phyloP scores from a whole-genome alignment of 2,888 invertebrate genomes.

The Cistogaster globosa region DNA sequence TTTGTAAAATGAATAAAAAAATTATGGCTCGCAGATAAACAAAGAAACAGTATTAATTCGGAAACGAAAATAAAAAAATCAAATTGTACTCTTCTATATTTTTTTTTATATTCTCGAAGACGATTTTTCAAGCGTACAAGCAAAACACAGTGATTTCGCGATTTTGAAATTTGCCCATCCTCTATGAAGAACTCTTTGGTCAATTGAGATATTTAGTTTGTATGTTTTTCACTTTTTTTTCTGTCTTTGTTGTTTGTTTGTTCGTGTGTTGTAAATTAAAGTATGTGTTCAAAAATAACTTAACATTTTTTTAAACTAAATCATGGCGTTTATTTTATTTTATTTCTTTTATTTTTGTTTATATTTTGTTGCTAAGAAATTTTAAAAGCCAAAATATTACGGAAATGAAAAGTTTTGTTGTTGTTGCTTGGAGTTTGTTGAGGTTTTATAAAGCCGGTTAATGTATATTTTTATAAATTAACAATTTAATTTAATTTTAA shows the following conservation, averaged over 20 bases:
- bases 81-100: too few relatives aligned
- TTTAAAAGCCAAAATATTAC: constrained; percentile 14
- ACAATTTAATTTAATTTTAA: neutral
- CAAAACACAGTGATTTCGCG: too few relatives aligned
- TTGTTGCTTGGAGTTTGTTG: constrained; percentile 23
- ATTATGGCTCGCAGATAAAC: too few relatives aligned
- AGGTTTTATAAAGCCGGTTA: constrained; percentile 41
- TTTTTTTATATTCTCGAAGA: too few relatives aligned
- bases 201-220: too few relatives aligned
- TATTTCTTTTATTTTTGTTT: neutral
- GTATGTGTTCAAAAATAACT: neutral
- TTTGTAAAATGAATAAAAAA: too few relatives aligned
- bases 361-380: neutral
- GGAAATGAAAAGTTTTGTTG: constrained; percentile 58
- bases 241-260: neutral
- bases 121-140: too few relatives aligned
- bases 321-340: constrained; percentile 41
- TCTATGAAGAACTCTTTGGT: too few relatives aligned
- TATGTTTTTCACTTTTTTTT: too few relatives aligned
- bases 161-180: too few relatives aligned
- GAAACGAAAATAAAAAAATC: too few relatives aligned
- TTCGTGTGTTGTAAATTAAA: neutral
- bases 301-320: constrained; percentile 15
- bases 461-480: constrained; percentile 39
- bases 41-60: too few relatives aligned